A percentile compares a stretch with the other conserved stretches of the same genome.
phyloP scores from a whole-genome alignment of 2,797 vertebrate species.

The Sebastes kiyomatsui region DNA sequence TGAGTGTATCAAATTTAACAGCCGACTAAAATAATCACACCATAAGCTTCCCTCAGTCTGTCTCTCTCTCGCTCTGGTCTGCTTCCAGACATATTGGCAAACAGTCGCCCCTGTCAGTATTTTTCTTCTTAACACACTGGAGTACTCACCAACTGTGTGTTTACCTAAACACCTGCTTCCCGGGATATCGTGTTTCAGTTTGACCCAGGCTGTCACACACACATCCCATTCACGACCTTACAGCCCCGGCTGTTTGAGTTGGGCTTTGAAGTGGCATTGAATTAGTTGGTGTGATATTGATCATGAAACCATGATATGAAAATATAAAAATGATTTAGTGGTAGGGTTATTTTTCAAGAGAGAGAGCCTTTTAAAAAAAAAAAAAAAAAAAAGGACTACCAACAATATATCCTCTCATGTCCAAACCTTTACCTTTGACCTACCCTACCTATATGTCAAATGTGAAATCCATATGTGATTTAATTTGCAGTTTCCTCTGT shows the following conservation, averaged over 20 bases:
- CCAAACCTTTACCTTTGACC: neutral
- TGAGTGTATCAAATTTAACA: slow-evolving; percentile 74
- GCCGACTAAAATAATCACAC: slow-evolving; percentile 73
- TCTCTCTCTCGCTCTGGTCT: slow-evolving; percentile 37
- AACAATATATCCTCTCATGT: neutral
- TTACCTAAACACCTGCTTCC: slow-evolving; percentile 67
- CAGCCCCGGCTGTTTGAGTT: neutral
- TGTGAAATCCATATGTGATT: neutral
- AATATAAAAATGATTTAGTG: neutral
- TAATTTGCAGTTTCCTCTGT: neutral
- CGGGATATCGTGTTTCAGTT: slow-evolving; percentile 45
- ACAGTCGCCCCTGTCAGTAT: slow-evolving; percentile 47
- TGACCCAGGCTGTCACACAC: slow-evolving; percentile 28
- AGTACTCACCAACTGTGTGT: slow-evolving; percentile 58
- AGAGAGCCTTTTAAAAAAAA: neutral
- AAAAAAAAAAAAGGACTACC: no score
- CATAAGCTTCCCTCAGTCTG: slow-evolving; percentile 31
- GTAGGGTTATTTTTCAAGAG: neutral
- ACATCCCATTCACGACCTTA: slow-evolving; percentile 30
- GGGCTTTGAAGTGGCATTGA: neutral
- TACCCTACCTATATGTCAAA: neutral
- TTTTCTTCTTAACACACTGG: slow-evolving; percentile 57
- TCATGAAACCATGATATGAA: neutral
- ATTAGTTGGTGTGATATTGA: neutral
- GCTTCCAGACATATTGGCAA: slow-evolving; percentile 58